Base-by-base conservation (phyloP, 2,797 vertebrate species). In the Argyrosomus regius region DNA sequence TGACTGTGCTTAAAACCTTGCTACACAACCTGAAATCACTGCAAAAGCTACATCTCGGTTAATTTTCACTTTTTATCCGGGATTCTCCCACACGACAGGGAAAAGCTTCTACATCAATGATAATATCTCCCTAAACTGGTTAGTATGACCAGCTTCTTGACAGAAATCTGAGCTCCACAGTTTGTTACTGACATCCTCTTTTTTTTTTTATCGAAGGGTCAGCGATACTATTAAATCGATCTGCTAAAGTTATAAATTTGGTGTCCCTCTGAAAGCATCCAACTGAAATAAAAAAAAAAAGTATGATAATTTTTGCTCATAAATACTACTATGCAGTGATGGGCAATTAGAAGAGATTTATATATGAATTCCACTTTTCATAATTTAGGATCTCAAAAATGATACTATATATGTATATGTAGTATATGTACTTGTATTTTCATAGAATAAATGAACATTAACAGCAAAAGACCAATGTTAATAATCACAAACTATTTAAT, bases 401-500 rank as follows among this genome's bases (percentile, higher is more conserved):
- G 10, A 16, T 43, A n/a, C 78, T 7, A 7, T 72, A 17, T 63
- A 49, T 20, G 18, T 54, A 24, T 45, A 46, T 76, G 6, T 68
- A 13, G 3, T 73, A 59, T 59, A 49, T 76, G 31, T 63, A 50
- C 53, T 69, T 73, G 12, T 76, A 74, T 81, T 83, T 81, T 71
- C 31, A 61, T 77, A 54, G 45, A 63, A 41, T 60, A 39, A 66
- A 64, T 60, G 2, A 61, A 41, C 16, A 67, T 43, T 59, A 17
- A 45, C 13, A 54, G 52, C 7, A 75, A 63, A 56, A 52, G 6
- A 60, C n/a, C 5, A 77, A 20, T 72, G 53, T 61, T 73, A 2
- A 61, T 59, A 22, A 63, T 57, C 20, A 2, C n/a, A 62, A 75
- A 26, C 18, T 3, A 28, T 60, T 71, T 20, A 46, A 77, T 57